Evolutionary conservation across 2,797 vertebrate genomes (phyloP), one percentile per base, ranked within the genome.

Genomic region (Novumbra hubbsi): DNA sequence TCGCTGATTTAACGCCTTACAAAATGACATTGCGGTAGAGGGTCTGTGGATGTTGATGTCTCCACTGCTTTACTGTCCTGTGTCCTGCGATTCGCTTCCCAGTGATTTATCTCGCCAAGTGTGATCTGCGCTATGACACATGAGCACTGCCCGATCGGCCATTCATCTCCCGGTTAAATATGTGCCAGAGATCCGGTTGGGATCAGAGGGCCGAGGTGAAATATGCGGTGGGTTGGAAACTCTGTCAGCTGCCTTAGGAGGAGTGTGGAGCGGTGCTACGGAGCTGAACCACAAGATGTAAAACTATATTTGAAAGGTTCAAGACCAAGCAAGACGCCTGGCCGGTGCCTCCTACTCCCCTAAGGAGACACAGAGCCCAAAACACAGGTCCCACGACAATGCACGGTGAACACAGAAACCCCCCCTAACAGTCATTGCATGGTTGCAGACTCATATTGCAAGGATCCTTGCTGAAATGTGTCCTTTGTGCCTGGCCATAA

Each of bases 1-100:
- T 70, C 85, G 82, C 83, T 92, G 91, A 94, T 93, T 94, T 93
- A 94, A 93, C 78, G 86, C 87, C 90, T 89, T 86, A 83, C 89
- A 91, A 90, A 91, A 88, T 90, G 89, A 90, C 88, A 86, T 60
- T 77, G 79, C 76, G 80, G 87, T 87, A 83, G 87, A 85, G 86
- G 81, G 82, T 81, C 85, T 89, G 87, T 92, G 87, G 87, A 87
- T 90, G 88, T 86, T 90, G 89, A 91, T 88, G 86, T 90, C 90
- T 92, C 80, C 82, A 76, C 88, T 89, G 24, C 86, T 89, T 91
- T 87, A 81, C 86, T 80, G 87, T 89, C 80, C 88, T 21, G 79
- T 84, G 85, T 84, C 83, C 85, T 62, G 83, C 86, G 83, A 78
- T 79, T 83, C 85, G 57, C 16, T 82, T 63, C 76, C 21, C 7